Evolutionary conservation across 2,888 invertebrate genomes (phyloP), one percentile per base, ranked within the genome.

Genomic region (Leucophenga maculata): DNA sequence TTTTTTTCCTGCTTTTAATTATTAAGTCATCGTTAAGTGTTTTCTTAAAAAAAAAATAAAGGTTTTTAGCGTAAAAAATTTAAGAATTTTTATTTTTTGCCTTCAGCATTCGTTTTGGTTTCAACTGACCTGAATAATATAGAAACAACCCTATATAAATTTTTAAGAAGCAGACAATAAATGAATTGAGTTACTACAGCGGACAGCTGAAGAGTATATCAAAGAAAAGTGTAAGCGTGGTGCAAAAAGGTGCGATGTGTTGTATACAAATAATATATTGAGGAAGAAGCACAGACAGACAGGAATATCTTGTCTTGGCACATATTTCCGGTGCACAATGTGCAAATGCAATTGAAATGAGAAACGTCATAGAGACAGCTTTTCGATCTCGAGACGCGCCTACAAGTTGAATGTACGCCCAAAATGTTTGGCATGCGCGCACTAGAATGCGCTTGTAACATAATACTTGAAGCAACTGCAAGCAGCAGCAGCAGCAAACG

Each of bases 251-350:
- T 60, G 60, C 60, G 39, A 39, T 9, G 44, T 8, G 44, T 18
- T 18, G 39, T 39, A 9, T 39, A 39, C n/a, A n/a, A n/a, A n/a
- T n/a, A n/a, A n/a, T 39, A 3, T 26, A 26, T 46, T 20, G 18
- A 48, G 39, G 39, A 64, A 44, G 13, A 64, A 20, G 20, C 48
- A 26, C 62, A 22, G 22, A 26, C 62, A 22, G 22, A 57, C 57
- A 57, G 22, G n/a, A 57, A 22, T 57, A n/a, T 26, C 26, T 57
- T 26, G 18, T 50, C 68, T 26, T 52, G 65, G 62, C 50, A 69
- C 70, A 39, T 39, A 64, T 64, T 82, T 80, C 80, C 80, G 84
- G 71, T 81, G 77, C 76, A 72, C 70, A 74, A 69, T 81, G 83
- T 78, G 74, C 62, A 48, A 60, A 62, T 62, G 46, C 18, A 73